Evolutionary conservation across 2,113 vertebrate genomes (phyloP), one percentile per base, ranked within the genome.

Genomic region (Butastur rufipennis): DNA sequence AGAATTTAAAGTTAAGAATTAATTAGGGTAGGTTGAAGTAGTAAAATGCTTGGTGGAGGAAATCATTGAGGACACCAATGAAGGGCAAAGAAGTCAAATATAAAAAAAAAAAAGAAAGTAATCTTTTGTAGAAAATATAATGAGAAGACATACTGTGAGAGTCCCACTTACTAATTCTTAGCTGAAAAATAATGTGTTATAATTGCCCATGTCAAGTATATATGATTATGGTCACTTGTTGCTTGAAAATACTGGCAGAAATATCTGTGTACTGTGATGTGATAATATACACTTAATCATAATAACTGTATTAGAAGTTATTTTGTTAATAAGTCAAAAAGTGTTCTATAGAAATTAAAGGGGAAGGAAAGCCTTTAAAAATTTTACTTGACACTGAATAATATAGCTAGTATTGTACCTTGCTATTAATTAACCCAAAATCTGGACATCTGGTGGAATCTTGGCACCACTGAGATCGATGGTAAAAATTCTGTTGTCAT

Each of bases 11-110:
- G 66, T 66, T 59, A 80, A 93, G 65, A 96, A 95, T 94, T 95
- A 96, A 95, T 96, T 96, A 96, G 81, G 48, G 75, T 47, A 55
- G 66, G 53, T 29, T 86, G 82, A 74, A 71, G 42, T 40, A 73
- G 52, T 5, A 17, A 86, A 95, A 68, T 61, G 13, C 42, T 81
- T 84, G 86, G 45, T 88, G 59, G 71, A 68, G 15, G 45, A 93
- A 95, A 88, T 92, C 75, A 86, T 72, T 50, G 59, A 95, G 81
- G 79, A 90, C 43, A 50, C 74, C 9, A n/a, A 27, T 84, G 84
- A 96, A 95, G 81, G 93, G 43, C 78, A 96, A 68, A 86, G 45
- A 81, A 92, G 75, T 86, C 84, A 97, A 96, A 84, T 61, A 56
- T 21, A n/a, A 18, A n/a, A 3, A 34, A 61, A 65, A 50, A 86